Conservation (phyloP, 2,797 vertebrate species). For the Todus mexicanus region DNA sequence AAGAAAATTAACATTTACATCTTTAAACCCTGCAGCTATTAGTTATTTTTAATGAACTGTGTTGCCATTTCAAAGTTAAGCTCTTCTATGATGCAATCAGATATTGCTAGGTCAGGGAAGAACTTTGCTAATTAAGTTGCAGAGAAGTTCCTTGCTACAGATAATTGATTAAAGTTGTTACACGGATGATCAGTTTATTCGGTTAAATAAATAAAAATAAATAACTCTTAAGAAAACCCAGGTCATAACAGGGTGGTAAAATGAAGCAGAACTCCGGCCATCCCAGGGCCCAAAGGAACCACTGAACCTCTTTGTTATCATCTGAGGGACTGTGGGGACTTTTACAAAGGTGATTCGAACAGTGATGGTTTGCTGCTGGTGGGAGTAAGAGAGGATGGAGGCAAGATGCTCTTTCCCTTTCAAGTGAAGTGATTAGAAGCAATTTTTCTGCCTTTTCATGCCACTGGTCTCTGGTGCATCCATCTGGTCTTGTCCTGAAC, state of each 20-base stretch:
- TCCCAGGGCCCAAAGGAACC: neutral
- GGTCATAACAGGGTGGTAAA: neutral
- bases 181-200: conserved; percentile 43
- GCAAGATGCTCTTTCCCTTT: neutral
- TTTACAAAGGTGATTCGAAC: neutral
- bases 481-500: neutral
- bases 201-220: conserved; percentile 61
- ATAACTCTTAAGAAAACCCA: conserved; percentile 16
- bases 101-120: conserved; percentile 67
- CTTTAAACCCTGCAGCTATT: conserved; percentile 71
- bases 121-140: conserved; percentile 75
- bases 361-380: neutral
- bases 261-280: neutral
- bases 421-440: neutral
- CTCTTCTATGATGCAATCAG: conserved; percentile 60
- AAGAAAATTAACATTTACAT: conserved; percentile 70
- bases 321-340: neutral
- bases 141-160: conserved; percentile 57
- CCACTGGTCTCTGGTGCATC: neutral
- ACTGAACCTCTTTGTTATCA: neutral
- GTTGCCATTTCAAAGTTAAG: conserved; percentile 71
- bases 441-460: neutral
- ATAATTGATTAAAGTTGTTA: conserved; percentile 70
- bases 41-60: conserved; percentile 76
- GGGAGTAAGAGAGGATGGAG: neutral